Conservation (phyloP, 2,113 vertebrate species). For the Sapayoa aenigma region DNA sequence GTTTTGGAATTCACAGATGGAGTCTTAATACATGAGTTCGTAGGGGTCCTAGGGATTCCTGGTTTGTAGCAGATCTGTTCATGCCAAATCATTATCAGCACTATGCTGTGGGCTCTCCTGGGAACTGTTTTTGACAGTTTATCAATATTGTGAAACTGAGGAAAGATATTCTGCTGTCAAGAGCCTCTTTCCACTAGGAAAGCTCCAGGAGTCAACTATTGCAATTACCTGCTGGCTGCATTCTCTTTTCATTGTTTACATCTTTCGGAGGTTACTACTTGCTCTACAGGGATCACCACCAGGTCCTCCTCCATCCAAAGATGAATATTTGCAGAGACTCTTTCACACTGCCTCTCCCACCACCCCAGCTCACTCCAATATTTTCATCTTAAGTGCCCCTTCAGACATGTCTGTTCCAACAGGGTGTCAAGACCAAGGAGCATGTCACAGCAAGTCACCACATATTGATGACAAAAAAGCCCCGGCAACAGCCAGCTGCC, state of each 20-base stretch:
- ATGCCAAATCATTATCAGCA: background rate
- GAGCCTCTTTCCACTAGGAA: background rate
- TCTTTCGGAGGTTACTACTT: background rate
- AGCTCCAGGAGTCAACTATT: background rate
- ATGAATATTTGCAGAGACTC: background rate
- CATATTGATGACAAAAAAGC: background rate
- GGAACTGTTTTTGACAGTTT: background rate
- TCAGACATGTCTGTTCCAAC: background rate
- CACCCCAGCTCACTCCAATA: background rate
- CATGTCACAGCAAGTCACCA: background rate
- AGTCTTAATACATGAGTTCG: background rate
- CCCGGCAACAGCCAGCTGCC: background rate
- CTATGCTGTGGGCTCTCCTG: background rate
- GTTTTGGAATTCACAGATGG: conserved; percentile 3
- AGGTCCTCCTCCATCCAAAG: background rate
- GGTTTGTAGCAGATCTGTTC: background rate
- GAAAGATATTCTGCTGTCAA: background rate
- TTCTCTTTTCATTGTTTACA: background rate
- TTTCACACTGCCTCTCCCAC: background rate
- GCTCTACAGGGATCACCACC: background rate
- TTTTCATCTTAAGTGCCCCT: background rate
- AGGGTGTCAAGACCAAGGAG: background rate
- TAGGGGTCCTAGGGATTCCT: background rate
- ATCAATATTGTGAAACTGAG: background rate
- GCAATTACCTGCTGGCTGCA: background rate